phyloP scores from a whole-genome alignment of 30 jellyfish, hydroid and myxozoan species.

The Sanderia malayensis region DNA sequence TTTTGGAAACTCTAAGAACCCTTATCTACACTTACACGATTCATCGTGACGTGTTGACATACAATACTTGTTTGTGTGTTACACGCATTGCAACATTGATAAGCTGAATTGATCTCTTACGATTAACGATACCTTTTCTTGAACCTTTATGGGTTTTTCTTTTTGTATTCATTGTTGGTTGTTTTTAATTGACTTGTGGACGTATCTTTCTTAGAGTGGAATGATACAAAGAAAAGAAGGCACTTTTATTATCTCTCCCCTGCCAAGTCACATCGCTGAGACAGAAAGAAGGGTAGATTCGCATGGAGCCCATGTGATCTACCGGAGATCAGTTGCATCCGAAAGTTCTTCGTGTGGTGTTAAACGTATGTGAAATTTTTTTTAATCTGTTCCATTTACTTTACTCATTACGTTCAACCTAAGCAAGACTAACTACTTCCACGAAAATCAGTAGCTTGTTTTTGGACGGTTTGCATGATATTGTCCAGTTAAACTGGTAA shows the following conservation, averaged over 20 bases:
- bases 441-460: too few relatives aligned
- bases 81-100: too few relatives aligned
- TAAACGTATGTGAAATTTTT: background rate
- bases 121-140: too few relatives aligned
- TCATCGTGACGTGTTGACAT: too few relatives aligned
- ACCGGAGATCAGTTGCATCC: background rate
- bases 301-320: slow-evolving; percentile 35
- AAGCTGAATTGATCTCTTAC: too few relatives aligned
- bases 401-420: background rate
- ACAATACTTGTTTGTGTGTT: too few relatives aligned
- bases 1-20: too few relatives aligned
- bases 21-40: too few relatives aligned
- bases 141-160: too few relatives aligned
- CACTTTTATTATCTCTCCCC: background rate
- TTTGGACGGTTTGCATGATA: background rate
- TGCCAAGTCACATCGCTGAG: background rate
- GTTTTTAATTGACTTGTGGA: too few relatives aligned
- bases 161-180: too few relatives aligned
- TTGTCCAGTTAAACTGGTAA: background rate
- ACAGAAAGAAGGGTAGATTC: background rate
- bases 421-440: background rate
- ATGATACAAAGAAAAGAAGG: slow-evolving; percentile 9
- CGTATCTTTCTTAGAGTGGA: slow-evolving; percentile 16
- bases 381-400: too few relatives aligned
- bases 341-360: background rate